Percentiles rank a stretch among this genome's conserved stretches.
Evolutionary conservation across 2,888 invertebrate genomes (phyloP).

Genomic region (Scrobipalpa atriplicella): DNA sequence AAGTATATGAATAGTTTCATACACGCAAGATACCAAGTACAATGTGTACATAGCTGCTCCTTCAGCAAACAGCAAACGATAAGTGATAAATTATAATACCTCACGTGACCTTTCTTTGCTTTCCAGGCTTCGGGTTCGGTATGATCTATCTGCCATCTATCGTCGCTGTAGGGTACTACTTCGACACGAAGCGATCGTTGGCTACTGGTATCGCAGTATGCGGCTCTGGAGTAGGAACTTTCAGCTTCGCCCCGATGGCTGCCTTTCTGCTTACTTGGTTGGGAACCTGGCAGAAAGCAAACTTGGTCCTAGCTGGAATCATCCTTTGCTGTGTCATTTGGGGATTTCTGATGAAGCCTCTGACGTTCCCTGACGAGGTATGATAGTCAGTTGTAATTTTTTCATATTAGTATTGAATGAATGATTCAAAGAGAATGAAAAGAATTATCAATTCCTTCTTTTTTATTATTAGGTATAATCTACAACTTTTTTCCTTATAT

Average conservation of each 20-base stretch:
- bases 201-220: conserved; percentile 98
- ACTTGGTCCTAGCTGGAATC: conserved; percentile 21
- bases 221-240: conserved; percentile 98
- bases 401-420: too few species aligned
- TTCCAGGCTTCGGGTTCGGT: conserved; percentile 93
- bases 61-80: conserved; percentile 5
- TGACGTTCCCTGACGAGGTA: conserved; percentile 24
- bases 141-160: conserved; percentile 98
- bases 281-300: conserved; percentile 19
- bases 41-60: conserved; percentile 16
- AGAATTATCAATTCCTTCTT: too few species aligned
- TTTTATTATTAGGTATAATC: too few species aligned
- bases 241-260: conserved; percentile 92
- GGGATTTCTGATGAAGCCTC: conserved; percentile 23
- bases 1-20: conserved; percentile 3
- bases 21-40: background rate
- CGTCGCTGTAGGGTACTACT: conserved; percentile 97
- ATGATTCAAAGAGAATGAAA: too few species aligned
- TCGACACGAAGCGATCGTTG: conserved; percentile 96
- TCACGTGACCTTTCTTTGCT: conserved; percentile 10
- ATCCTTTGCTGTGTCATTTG: conserved; percentile 17
- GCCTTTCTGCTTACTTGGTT: conserved; percentile 34
- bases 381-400: too few species aligned
- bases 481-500: background rate
- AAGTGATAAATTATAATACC: background rate